Evolutionary conservation across 2,888 invertebrate genomes (phyloP), one percentile per base, ranked within the genome.

Genomic region (Catocala fraxini): DNA sequence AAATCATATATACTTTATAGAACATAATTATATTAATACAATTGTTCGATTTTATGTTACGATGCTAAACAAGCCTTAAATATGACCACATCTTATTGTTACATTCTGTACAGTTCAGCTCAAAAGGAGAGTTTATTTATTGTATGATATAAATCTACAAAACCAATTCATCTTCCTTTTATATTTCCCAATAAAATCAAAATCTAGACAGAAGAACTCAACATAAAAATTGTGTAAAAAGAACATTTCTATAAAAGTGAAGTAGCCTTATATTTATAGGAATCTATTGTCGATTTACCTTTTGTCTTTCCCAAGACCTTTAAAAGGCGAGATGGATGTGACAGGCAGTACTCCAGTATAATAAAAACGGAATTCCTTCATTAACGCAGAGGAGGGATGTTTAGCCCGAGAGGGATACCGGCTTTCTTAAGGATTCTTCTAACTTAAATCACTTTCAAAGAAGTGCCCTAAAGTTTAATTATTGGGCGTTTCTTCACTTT

Each of bases 291-390:
- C 60, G 58, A 77, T 73, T 76, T 63, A 63, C 70, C 68, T 70
- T 76, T 80, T 77, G 74, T 75, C 66, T 75, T 71, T 71, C 60
- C 65, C 59, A 56, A 69, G 61, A 69, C 62, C 64, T 73, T 75
- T 77, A 77, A 75, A 77, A 80, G 75, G 70, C 75, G 84, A 86
- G 84, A 86, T 84, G 79, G 82, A 86, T 86, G 85, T 83, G 87
- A 86, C 85, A 82, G 81, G 70, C 75, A 71, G 75, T 77, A 82
- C 85, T 86, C 66, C 70, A 76, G 79, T 68, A 87, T 86, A 87
- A 87, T 86, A 86, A 87, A 85, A 88, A 81, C 86, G 87, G 86
- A 87, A 87, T 87, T 86, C 88, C 88, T 87, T 88, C 88, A 88
- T 89, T 88, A 89, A 84, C 78, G 79, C 75, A 65, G 73, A 77